Conservation (phyloP, 2,888 invertebrate species). For the Adelognathus sp. region DNA sequence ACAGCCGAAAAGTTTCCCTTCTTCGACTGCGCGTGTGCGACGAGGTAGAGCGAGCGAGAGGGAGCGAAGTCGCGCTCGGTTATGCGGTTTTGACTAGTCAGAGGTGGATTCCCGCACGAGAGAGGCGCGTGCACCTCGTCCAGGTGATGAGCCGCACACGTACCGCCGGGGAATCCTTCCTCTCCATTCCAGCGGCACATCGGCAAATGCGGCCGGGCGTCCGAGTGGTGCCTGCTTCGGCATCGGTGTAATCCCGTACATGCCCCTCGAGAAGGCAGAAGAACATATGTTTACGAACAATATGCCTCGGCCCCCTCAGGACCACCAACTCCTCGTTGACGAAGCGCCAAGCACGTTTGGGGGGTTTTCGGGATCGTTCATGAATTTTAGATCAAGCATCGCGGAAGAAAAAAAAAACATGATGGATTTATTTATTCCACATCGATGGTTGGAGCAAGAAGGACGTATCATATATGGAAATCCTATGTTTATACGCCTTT, state of each 20-base stretch:
- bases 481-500: too few species aligned
- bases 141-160: constrained; percentile 50
- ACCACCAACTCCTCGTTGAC: not conserved
- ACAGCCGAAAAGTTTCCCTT: constrained; percentile 17
- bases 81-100: not conserved
- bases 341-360: not conserved
- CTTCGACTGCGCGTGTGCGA: not conserved
- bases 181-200: not conserved
- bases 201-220: not conserved
- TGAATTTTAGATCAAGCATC: too few species aligned
- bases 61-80: not conserved
- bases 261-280: constrained; percentile 17
- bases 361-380: too few species aligned
- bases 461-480: too few species aligned
- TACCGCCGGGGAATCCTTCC: constrained; percentile 29
- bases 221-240: not conserved
- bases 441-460: too few species aligned
- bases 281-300: constrained; percentile 49
- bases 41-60: constrained; percentile 5
- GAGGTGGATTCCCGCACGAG: constrained; percentile 11
- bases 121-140: constrained; percentile 51
- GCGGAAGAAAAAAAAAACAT: too few species aligned
- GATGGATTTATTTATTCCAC: too few species aligned
- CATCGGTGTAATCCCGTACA: not conserved
- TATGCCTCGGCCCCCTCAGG: constrained; percentile 3